Evolutionary conservation across 2,113 vertebrate species (phyloP).

Genomic region (Aphelocoma coerulescens): DNA sequence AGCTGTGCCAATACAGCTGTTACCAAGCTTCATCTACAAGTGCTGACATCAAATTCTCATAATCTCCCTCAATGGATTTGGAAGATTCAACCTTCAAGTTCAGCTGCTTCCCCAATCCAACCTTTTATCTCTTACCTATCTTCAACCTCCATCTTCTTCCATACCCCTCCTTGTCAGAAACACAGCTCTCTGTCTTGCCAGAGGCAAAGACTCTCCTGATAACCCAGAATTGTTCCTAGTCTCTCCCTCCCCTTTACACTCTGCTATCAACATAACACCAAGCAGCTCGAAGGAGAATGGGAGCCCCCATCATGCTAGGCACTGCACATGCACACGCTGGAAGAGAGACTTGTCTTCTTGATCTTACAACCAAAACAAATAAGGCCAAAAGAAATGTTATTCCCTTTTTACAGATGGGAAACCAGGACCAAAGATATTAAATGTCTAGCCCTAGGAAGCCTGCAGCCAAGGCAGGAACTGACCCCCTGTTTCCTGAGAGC

Average conservation of each 20-base stretch:
- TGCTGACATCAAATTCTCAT: not conserved
- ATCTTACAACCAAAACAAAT: slow-evolving; percentile 2
- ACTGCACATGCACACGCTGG: accelerated
- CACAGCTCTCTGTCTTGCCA: not conserved
- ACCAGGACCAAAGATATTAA: slow-evolving; percentile 21
- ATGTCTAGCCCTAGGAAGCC: slow-evolving; percentile 31
- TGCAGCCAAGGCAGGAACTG: slow-evolving; percentile 40
- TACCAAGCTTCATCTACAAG: not conserved
- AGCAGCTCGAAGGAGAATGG: not conserved
- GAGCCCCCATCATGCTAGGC: not conserved
- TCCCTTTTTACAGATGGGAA: slow-evolving; percentile 18
- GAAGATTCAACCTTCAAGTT: not conserved
- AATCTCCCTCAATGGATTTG: not conserved
- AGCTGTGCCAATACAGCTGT: not conserved
- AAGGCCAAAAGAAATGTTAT: slow-evolving; percentile 29
- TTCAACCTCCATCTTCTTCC: not conserved
- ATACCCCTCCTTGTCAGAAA: not conserved
- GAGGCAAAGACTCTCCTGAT: not conserved
- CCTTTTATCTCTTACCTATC: not conserved
- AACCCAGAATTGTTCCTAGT: not conserved
- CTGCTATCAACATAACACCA: accelerated
- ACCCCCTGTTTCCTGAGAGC: slow-evolving; percentile 36
- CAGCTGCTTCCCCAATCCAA: not conserved
- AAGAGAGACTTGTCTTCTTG: not conserved
- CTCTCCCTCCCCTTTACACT: not conserved